phyloP scores from a whole-genome alignment of 1,140 invertebrate species.

The Oryctes rhinoceros region DNA sequence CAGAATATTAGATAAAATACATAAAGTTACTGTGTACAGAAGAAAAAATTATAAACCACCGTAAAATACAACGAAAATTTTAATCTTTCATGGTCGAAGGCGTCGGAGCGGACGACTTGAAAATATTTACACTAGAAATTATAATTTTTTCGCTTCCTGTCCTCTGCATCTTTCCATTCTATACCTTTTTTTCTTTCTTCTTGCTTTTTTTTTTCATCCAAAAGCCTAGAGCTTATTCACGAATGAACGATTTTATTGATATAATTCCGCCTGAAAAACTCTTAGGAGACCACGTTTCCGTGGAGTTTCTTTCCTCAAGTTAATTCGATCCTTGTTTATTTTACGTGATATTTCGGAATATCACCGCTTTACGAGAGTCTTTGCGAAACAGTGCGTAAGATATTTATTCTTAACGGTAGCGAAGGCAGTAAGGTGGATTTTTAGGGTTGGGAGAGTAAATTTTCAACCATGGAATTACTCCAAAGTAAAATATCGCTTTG shows the following conservation, averaged over 20 bases:
- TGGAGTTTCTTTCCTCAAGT: not conserved
- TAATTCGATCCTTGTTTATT: conserved; percentile 18
- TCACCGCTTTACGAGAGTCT: no score
- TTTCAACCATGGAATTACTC: no score
- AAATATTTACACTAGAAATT: conserved; percentile 19
- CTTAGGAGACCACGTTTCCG: not conserved
- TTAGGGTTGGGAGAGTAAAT: no score
- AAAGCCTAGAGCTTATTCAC: not conserved
- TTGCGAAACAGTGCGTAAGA: no score
- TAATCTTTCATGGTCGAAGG: not conserved
- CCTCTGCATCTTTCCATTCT: not conserved
- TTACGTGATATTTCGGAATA: not conserved
- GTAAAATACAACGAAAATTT: not conserved
- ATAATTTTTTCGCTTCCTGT: not conserved
- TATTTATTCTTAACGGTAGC: no score
- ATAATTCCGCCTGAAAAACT: conserved; percentile 18
- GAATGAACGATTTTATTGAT: conserved; percentile 19
- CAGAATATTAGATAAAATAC: not conserved
- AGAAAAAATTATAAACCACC: not conserved
- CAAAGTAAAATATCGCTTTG: no score
- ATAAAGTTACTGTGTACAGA: not conserved
- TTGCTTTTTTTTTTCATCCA: not conserved
- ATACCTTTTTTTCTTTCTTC: not conserved
- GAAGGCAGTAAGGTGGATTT: no score
- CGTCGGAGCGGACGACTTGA: not conserved